Evolutionary conservation across 1,140 invertebrate species (phyloP), one percentile per base, ranked within the genome.

Genomic region (Ceratina australensis): DNA sequence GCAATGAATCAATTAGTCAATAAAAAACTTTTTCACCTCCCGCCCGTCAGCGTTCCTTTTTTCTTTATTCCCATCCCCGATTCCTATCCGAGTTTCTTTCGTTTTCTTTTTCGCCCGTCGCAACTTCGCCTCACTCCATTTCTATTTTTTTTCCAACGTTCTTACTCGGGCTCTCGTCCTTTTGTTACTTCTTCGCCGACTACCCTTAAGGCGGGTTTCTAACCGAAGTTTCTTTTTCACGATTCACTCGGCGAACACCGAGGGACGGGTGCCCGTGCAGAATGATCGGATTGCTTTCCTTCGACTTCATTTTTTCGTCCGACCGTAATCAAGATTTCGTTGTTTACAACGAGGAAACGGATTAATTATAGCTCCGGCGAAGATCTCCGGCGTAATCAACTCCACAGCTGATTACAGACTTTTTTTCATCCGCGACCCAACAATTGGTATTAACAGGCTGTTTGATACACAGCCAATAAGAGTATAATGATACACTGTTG

Each of bases 1-100:
- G 63, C 74, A 77, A 71, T 71, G 74, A 77, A 77, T 71, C 57
- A 77, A 77, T 77, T 77, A 77, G 57, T 33, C 47, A 22, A 54
- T 61, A 61, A 77, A 75, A 76, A 68, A 28, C 47, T n/a, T 50
- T 60, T 60, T 28, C 59, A 60, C 5, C 59, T 26, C 26, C 10
- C 60, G 47, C 47, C 50, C 33, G 33, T 42, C 33, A 42, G 33
- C 33, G 3, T 7, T 22, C 57, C 28, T 49, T 60, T 72, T 72
- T 72, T 47, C 24, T 42, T 52, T 22, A 26, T 52, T 64, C 47
- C 56, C 26, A 22, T 15, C 10, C 24, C 24, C 49, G 10, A n/a
- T 22, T 28, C 13, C 13, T 10, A n/a, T 20, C 59, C 18, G 42
- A 50, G 26, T 65, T 54, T 15, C 16, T 18, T n/a, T 3, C 22